Percentiles rank a stretch among this genome's conserved stretches.
Conservation (phyloP, 2,797 vertebrate genomes). For the Schizothorax lantsangensis region DNA sequence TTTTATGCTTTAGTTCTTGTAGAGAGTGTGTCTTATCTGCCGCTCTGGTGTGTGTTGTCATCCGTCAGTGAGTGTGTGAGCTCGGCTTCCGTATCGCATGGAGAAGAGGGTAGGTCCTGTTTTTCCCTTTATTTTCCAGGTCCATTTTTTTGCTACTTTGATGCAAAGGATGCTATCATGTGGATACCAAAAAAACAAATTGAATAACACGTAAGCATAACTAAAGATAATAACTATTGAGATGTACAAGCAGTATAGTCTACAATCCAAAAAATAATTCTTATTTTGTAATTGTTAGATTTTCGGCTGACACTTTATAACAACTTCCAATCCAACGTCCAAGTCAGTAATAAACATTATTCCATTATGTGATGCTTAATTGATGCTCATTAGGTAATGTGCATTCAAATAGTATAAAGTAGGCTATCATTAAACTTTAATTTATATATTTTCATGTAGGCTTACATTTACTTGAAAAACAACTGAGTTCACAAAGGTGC, state of each 20-base stretch:
- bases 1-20: slow-evolving; percentile 61
- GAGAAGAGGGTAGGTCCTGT: slow-evolving; percentile 82
- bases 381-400: neutral
- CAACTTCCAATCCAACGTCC: neutral
- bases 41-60: slow-evolving; percentile 74
- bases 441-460: neutral
- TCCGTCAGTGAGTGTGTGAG: slow-evolving; percentile 72
- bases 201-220: neutral
- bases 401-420: neutral
- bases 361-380: neutral
- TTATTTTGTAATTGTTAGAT: neutral
- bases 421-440: neutral
- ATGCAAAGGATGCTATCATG: neutral
- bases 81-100: slow-evolving; percentile 82
- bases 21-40: slow-evolving; percentile 63
- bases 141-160: neutral
- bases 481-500: neutral
- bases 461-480: neutral
- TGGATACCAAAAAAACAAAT: neutral
- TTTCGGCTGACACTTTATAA: neutral
- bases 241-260: neutral
- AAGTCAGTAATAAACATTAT: neutral
- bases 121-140: neutral
- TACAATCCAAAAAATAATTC: neutral
- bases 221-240: neutral